Evolutionary conservation across 2,888 invertebrate species (phyloP).

Genomic region (Megalurothrips usitatus): DNA sequence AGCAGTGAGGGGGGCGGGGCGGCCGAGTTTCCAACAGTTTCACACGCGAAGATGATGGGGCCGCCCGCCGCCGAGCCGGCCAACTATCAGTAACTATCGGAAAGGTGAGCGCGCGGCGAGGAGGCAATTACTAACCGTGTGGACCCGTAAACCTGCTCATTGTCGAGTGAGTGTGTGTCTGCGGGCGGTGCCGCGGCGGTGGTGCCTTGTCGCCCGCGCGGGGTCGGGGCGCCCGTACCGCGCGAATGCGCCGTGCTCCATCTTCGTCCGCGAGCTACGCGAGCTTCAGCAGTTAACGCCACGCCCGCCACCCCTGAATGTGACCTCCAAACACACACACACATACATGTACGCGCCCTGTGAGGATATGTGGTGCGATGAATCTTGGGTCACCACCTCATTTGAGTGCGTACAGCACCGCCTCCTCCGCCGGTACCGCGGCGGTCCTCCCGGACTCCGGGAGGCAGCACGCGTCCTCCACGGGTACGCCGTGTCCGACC

Average conservation of each 20-base stretch:
- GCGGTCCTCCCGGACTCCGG: too few species aligned
- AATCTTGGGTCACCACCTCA: slow-evolving; percentile 16
- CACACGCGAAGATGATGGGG: neutral
- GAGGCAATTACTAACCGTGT: neutral
- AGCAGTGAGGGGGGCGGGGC: neutral
- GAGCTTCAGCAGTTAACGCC: neutral
- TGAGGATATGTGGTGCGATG: slow-evolving; percentile 16
- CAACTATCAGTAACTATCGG: too few species aligned
- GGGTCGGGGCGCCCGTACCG: neutral
- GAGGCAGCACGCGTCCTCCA: too few species aligned
- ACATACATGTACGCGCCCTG: neutral
- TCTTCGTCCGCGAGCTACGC: neutral
- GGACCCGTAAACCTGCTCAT: neutral
- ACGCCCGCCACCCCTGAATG: neutral
- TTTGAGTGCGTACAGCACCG: neutral
- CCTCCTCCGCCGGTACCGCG: neutral
- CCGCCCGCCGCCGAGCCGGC: neutral
- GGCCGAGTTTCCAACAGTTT: slow-evolving; percentile 20
- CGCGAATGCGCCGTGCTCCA: neutral
- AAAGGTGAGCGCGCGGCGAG: too few species aligned
- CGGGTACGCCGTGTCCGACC: too few species aligned
- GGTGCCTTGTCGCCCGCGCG: too few species aligned
- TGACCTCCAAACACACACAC: neutral
- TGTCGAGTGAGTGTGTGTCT: too few species aligned
- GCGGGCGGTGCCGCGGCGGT: too few species aligned